These are phyloP conservation scores for Tor tambroides DNA, from an alignment of 2,113 vertebrate species.

Conservation along the genomic window DNA sequence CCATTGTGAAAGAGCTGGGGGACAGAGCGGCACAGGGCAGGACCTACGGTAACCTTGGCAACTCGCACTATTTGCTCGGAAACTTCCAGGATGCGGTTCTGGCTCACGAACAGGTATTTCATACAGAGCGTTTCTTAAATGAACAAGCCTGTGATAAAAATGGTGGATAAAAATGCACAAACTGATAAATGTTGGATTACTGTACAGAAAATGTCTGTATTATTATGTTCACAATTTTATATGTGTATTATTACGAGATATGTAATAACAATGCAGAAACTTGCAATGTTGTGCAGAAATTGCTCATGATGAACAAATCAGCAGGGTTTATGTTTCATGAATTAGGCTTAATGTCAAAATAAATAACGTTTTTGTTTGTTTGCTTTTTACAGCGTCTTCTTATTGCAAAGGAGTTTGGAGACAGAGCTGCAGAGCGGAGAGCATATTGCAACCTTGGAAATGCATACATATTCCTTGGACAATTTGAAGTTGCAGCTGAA, in stretches of 20 bases:
- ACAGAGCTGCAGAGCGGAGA: constrained; percentile 93
- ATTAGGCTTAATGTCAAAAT: neutral
- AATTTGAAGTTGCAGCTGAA: constrained; percentile 91
- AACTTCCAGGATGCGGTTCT: constrained; percentile 89
- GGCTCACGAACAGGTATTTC: constrained; percentile 91
- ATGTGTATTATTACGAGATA: neutral
- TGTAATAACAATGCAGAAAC: neutral
- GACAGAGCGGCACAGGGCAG: constrained; percentile 93
- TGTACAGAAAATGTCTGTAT: neutral
- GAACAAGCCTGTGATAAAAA: neutral
- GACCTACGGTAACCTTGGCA: constrained; percentile 96
- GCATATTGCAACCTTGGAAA: constrained; percentile 98
- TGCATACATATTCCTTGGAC: constrained; percentile 91
- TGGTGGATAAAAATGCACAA: neutral
- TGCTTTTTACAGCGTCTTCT: constrained; percentile 83
- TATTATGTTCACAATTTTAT: neutral
- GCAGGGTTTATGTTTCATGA: neutral
- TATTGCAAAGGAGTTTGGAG: constrained; percentile 97
- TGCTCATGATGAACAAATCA: neutral
- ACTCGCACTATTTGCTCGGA: constrained; percentile 94
- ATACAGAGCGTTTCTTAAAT: neutral
- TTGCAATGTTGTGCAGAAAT: neutral
- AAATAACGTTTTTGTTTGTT: constrained; percentile 3
- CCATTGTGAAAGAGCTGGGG: constrained; percentile 87
- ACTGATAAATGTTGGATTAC: neutral